Conservation (phyloP, 2,888 invertebrate genomes). For the Plutella xylostella region DNA sequence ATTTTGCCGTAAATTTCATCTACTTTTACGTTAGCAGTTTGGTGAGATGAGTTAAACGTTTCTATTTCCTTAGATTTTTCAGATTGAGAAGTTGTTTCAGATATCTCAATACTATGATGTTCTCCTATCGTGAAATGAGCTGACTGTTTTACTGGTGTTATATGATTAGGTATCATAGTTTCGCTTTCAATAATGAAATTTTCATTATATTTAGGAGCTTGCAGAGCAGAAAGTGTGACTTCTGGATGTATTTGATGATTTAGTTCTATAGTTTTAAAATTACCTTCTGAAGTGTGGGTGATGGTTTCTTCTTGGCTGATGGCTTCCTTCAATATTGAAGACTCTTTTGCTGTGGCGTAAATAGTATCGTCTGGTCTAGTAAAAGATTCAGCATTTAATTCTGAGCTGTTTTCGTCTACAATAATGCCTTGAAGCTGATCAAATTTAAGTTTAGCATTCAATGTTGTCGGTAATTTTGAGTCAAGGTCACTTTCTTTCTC, state of each 20-base stretch:
- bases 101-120: slow-evolving; percentile 62
- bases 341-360: slow-evolving; percentile 40
- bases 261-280: slow-evolving; percentile 27
- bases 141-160: slow-evolving; percentile 48
- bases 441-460: slow-evolving; percentile 29
- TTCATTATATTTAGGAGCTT: slow-evolving; percentile 70
- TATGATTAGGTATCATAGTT: slow-evolving; percentile 37
- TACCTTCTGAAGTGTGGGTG: slow-evolving; percentile 54
- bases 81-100: slow-evolving; percentile 66
- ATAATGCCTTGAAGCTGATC: slow-evolving; percentile 56
- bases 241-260: slow-evolving; percentile 44
- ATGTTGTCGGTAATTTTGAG: slow-evolving; percentile 23
- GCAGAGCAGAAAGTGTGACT: slow-evolving; percentile 55
- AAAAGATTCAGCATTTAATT: slow-evolving; percentile 42
- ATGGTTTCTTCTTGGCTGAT: slow-evolving; percentile 68
- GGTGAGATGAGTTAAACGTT: slow-evolving; percentile 39
- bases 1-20: slow-evolving; percentile 55
- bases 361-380: slow-evolving; percentile 29
- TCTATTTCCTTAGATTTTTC: slow-evolving; percentile 57
- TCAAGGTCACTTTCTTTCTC: slow-evolving; percentile 65
- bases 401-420: slow-evolving; percentile 61
- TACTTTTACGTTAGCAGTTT: slow-evolving; percentile 36
- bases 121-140: slow-evolving; percentile 49
- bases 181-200: slow-evolving; percentile 71
- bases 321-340: slow-evolving; percentile 66